A percentile compares a stretch with the other conserved stretches of the same genome.
Conservation (phyloP, 2,888 invertebrate species). For the Melolontha melolontha region DNA sequence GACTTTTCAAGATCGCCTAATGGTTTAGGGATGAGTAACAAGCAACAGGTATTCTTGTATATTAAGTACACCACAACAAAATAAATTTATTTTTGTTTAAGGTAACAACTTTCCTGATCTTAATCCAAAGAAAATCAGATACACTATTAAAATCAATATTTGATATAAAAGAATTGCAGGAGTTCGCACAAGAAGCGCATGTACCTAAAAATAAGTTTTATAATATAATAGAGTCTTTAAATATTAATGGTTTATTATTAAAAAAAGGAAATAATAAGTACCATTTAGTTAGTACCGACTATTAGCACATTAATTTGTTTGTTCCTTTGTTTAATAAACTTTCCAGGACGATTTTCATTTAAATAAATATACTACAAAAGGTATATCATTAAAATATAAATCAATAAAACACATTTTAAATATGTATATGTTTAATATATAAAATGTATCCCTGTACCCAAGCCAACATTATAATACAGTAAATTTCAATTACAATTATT, state of each 20-base stretch:
- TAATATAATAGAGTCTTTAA: slow-evolving; percentile 81
- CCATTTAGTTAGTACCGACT: slow-evolving; percentile 49
- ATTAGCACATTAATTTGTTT: slow-evolving; percentile 3
- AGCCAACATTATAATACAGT: slow-evolving; percentile 47
- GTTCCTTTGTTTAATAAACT: slow-evolving; percentile 1
- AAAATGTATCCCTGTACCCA: slow-evolving; percentile 48
- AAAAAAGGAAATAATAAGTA: slow-evolving; percentile 74
- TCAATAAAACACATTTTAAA: slow-evolving; percentile 29
- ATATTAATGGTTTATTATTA: slow-evolving; percentile 86
- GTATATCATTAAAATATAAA: not conserved
- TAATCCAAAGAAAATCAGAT: slow-evolving; percentile 75
- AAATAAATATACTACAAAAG: not conserved
- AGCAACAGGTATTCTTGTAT: slow-evolving; percentile 66
- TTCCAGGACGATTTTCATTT: not conserved
- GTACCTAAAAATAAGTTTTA: slow-evolving; percentile 75
- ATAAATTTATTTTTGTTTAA: slow-evolving; percentile 59
- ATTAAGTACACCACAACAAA: slow-evolving; percentile 1
- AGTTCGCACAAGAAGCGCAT: slow-evolving; percentile 76
- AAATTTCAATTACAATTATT: slow-evolving; percentile 44
- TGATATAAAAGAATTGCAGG: slow-evolving; percentile 80
- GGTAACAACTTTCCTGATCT: slow-evolving; percentile 79
- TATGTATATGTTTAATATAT: slow-evolving; percentile 43
- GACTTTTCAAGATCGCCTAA: slow-evolving; percentile 76
- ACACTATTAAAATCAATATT: slow-evolving; percentile 71
- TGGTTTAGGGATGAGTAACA: slow-evolving; percentile 79